A percentile compares a stretch with the other conserved stretches of the same genome.
phyloP scores from a whole-genome alignment of 2,797 vertebrate genomes.

The Takifugu rubripes region DNA sequence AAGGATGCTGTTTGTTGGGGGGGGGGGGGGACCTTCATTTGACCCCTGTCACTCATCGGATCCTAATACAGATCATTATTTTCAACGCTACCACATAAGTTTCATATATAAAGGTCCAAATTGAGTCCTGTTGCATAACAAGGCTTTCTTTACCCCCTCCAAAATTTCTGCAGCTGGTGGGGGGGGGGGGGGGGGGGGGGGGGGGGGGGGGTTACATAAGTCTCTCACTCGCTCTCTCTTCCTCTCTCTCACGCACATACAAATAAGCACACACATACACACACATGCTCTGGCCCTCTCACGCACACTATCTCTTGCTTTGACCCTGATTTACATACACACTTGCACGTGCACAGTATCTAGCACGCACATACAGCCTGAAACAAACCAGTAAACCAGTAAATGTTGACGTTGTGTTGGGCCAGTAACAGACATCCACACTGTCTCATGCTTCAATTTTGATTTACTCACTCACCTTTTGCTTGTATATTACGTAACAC shows the following conservation, averaged over 20 bases:
- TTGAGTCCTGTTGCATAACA: slow-evolving; percentile 47
- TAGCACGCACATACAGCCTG: slow-evolving; percentile 1
- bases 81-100: slow-evolving; percentile 35
- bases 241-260: background rate
- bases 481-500: slow-evolving; percentile 30
- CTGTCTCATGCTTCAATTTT: slow-evolving; percentile 24
- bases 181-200: slow-evolving; percentile 29
- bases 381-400: slow-evolving; percentile 4
- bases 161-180: slow-evolving; percentile 48
- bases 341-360: background rate
- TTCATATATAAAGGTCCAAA: slow-evolving; percentile 31
- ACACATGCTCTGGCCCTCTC: too few relatives aligned
- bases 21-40: slow-evolving; percentile 7
- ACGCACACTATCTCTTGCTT: too few relatives aligned
- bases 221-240: slow-evolving; percentile 10
- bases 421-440: slow-evolving; percentile 36
- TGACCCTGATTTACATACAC: background rate
- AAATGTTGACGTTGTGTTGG: slow-evolving; percentile 14
- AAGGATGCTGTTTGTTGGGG: too few relatives aligned
- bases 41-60: slow-evolving; percentile 5
- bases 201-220: slow-evolving; percentile 51
- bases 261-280: too few relatives aligned
- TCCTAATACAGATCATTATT: slow-evolving; percentile 1
- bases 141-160: slow-evolving; percentile 33
- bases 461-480: background rate